Percentiles rank a stretch among this genome's conserved stretches.
These are phyloP conservation scores for Stigmatopora argus DNA, from an alignment of 2,113 vertebrate genomes.

Conservation along the genomic window DNA sequence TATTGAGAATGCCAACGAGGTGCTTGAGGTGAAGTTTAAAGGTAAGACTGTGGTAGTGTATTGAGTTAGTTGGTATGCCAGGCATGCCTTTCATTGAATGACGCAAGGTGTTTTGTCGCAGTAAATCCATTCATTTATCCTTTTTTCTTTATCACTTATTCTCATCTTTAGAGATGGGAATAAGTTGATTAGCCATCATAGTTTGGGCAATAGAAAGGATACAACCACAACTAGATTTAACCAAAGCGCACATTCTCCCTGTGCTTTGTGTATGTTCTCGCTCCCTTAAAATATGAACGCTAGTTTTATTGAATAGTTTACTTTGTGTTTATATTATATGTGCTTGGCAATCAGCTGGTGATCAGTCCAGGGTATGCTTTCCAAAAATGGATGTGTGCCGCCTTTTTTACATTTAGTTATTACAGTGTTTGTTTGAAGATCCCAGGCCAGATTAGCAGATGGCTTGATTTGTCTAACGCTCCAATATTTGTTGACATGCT, in stretches of 20 bases:
- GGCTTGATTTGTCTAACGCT: not conserved
- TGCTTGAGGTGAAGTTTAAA: slow-evolving; percentile 94
- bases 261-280: not conserved
- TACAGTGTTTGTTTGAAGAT: not conserved
- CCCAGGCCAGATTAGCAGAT: not conserved
- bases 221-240: no score
- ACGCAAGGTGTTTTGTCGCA: not conserved
- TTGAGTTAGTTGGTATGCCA: not conserved
- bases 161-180: not conserved
- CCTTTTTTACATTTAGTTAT: not conserved
- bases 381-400: not conserved
- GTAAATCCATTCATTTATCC: not conserved
- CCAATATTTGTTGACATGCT: not conserved
- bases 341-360: not conserved
- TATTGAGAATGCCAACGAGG: slow-evolving; percentile 82
- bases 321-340: not conserved
- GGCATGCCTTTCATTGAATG: not conserved
- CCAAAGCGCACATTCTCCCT: no score
- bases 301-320: not conserved
- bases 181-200: not conserved
- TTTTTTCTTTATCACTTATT: not conserved
- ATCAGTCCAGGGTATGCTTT: not conserved
- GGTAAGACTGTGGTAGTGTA: slow-evolving; percentile 65
- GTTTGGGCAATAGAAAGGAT: no score
- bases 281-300: not conserved